Conservation (phyloP, 2,113 vertebrate species). For the Cololabis saira region DNA sequence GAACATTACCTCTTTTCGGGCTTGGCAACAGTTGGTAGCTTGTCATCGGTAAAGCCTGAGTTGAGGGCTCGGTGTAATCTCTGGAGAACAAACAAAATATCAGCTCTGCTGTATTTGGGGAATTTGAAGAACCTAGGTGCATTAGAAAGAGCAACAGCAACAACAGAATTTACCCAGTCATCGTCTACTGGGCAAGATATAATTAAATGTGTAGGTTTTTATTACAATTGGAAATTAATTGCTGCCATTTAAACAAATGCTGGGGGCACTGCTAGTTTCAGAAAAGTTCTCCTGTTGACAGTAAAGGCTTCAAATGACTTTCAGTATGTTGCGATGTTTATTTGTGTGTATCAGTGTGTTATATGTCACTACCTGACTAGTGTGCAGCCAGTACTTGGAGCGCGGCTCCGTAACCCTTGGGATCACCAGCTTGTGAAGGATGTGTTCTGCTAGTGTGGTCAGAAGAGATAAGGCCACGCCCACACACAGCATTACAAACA, state of each 20-base stretch:
- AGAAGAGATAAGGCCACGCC: conserved; percentile 93
- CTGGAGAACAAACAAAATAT: conserved; percentile 76
- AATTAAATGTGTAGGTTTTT: too few species aligned
- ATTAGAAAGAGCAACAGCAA: background rate
- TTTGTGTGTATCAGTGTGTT: background rate
- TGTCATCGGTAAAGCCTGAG: conserved; percentile 90
- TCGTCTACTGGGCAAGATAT: too few species aligned
- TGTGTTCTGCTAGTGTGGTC: conserved; percentile 93
- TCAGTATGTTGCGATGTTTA: background rate
- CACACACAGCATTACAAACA: conserved; percentile 95
- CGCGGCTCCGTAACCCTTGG: conserved; percentile 92
- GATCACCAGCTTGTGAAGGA: conserved; percentile 90
- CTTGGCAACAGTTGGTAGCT: conserved; percentile 85
- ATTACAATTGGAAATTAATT: too few species aligned
- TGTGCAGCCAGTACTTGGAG: conserved; percentile 96
- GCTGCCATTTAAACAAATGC: too few species aligned
- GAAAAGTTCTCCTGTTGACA: background rate
- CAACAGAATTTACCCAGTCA: too few species aligned
- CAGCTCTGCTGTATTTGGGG: background rate
- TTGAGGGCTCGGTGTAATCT: conserved; percentile 95
- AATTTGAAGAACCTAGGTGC: too few species aligned
- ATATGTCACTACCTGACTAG: conserved; percentile 87
- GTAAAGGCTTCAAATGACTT: background rate
- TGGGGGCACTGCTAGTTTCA: background rate
- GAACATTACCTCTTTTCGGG: conserved; percentile 89